A percentile compares a stretch with the other conserved stretches of the same genome.
phyloP scores from a whole-genome alignment of 2,113 vertebrate species.

The Lophura nycthemera region DNA sequence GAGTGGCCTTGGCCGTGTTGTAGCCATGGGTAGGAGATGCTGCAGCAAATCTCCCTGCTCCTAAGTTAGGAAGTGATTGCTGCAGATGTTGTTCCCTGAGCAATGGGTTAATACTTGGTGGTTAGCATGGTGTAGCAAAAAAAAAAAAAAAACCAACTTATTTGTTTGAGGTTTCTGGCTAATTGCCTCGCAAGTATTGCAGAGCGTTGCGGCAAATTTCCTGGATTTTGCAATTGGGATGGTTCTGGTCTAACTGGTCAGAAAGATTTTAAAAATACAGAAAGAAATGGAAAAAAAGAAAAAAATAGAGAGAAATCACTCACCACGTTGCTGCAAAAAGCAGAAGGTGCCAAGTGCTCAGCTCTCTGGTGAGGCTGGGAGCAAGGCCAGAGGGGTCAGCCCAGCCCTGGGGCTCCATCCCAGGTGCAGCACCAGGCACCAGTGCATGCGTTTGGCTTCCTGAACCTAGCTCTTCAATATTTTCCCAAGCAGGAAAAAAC shows the following conservation, averaged over 20 bases:
- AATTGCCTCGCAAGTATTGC: slow-evolving; percentile 46
- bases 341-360: background rate
- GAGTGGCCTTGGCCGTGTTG: background rate
- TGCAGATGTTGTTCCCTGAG: slow-evolving; percentile 58
- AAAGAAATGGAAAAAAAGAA: background rate
- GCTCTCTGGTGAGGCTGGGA: background rate
- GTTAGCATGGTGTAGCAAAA: slow-evolving; percentile 46
- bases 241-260: slow-evolving; percentile 59
- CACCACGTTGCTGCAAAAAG: background rate
- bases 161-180: slow-evolving; percentile 61
- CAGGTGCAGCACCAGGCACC: slow-evolving; percentile 26
- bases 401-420: background rate
- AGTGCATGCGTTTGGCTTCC: slow-evolving; percentile 50
- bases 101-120: slow-evolving; percentile 58
- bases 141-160: slow-evolving; percentile 46
- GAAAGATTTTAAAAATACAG: slow-evolving; percentile 34
- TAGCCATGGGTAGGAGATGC: rapidly evolving
- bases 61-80: slow-evolving; percentile 54
- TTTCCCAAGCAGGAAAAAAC: slow-evolving; percentile 41
- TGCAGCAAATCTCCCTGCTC: background rate
- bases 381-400: too few relatives aligned
- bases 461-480: slow-evolving; percentile 45
- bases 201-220: slow-evolving; percentile 66
- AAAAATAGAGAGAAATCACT: background rate
- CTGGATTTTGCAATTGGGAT: slow-evolving; percentile 55